A percentile compares a stretch with the other conserved stretches of the same genome.
Evolutionary conservation across 2,113 vertebrate species (phyloP).

Genomic region (Solea senegalensis): DNA sequence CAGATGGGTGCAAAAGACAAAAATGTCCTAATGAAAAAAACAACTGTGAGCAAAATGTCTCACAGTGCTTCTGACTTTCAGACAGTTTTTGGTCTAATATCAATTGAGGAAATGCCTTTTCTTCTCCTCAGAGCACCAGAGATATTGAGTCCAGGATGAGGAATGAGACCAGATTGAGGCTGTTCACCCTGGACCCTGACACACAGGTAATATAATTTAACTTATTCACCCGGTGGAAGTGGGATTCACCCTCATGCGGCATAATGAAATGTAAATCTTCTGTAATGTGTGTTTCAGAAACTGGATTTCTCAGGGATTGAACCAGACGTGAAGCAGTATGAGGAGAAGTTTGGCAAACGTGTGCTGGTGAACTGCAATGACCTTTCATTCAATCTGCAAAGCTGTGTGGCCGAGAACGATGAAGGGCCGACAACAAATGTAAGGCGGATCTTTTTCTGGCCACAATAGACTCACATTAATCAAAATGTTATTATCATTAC

Average conservation of each 20-base stretch:
- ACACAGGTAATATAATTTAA: slow-evolving; percentile 86
- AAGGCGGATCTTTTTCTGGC: slow-evolving; percentile 40
- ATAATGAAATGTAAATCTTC: slow-evolving; percentile 7
- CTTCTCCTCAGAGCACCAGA: slow-evolving; percentile 85
- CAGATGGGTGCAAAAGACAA: slow-evolving; percentile 32
- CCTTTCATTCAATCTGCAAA: slow-evolving; percentile 96
- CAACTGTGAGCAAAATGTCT: slow-evolving; percentile 36
- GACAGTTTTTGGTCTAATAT: slow-evolving; percentile 17
- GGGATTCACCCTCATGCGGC: not conserved
- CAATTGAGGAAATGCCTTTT: slow-evolving; percentile 34
- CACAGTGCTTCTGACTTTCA: slow-evolving; percentile 8
- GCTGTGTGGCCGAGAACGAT: slow-evolving; percentile 97
- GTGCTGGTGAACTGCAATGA: slow-evolving; percentile 96
- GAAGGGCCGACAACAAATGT: slow-evolving; percentile 98
- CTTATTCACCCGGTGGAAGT: not conserved
- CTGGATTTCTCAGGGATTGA: slow-evolving; percentile 93
- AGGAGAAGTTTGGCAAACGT: slow-evolving; percentile 97
- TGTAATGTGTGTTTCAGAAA: slow-evolving; percentile 82
- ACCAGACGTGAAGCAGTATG: slow-evolving; percentile 93
- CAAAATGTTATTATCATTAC: slow-evolving; percentile 31
- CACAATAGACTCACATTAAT: slow-evolving; percentile 7
- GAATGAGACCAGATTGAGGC: slow-evolving; percentile 93
- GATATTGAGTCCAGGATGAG: slow-evolving; percentile 93
- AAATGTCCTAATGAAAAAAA: slow-evolving; percentile 41
- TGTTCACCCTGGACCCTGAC: slow-evolving; percentile 96